phyloP scores from a whole-genome alignment of 2,113 vertebrate species.

The Catharus bicknelli region DNA sequence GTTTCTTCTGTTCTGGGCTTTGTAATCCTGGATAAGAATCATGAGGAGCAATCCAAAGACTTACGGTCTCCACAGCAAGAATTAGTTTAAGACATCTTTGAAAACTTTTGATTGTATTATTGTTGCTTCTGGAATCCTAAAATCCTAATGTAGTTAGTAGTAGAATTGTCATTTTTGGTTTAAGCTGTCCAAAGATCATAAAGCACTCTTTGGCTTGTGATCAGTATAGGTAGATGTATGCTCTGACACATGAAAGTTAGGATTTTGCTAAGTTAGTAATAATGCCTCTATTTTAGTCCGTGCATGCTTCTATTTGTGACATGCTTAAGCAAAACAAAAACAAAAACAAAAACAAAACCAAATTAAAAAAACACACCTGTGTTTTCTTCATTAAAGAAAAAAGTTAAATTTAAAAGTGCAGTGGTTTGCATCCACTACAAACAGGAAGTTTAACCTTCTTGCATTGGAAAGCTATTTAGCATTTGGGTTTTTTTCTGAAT shows the following conservation, averaged over 20 bases:
- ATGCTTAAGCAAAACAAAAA: neutral
- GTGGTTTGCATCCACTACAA: neutral
- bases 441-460: neutral
- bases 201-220: neutral
- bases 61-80: neutral
- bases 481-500: neutral
- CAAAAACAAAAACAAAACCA: neutral
- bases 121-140: neutral
- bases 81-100: neutral
- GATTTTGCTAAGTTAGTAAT: neutral
- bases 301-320: neutral
- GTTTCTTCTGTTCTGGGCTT: neutral
- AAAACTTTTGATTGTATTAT: neutral
- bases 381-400: neutral
- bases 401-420: neutral
- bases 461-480: neutral
- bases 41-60: neutral
- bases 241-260: neutral
- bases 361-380: too few species aligned
- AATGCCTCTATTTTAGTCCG: neutral
- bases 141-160: neutral
- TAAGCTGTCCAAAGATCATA: neutral
- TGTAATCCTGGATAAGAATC: neutral
- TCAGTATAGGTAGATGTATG: neutral
- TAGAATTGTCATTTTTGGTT: neutral